Conservation (phyloP, 2,888 invertebrate genomes). For the Chironomus tentans region DNA sequence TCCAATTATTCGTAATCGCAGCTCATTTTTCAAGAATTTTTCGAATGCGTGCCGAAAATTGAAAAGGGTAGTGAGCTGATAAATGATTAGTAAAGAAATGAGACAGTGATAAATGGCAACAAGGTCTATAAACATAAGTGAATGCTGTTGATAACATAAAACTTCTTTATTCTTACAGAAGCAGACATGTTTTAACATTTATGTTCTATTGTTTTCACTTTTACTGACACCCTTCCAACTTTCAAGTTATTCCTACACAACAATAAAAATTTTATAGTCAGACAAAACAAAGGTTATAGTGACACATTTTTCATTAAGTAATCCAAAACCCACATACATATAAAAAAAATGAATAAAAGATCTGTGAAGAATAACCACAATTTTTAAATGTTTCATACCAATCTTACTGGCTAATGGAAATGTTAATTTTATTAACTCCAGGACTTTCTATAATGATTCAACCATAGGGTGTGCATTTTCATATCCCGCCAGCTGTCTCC, state of each 20-base stretch:
- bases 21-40: conserved; percentile 10
- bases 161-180: no score
- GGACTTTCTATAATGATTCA: no score
- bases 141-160: conserved; percentile 8
- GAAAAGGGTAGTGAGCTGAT: conserved; percentile 3
- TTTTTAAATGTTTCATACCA: no score
- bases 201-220: background rate
- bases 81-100: conserved; percentile 7
- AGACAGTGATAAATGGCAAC: conserved; percentile 17
- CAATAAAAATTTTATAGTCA: no score
- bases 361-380: no score
- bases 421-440: no score
- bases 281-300: background rate
- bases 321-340: background rate
- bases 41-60: background rate
- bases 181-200: no score
- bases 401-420: no score
- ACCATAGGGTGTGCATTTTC: no score
- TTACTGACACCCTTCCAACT: background rate
- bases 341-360: background rate
- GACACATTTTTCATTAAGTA: background rate
- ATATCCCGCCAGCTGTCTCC: no score
- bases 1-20: conserved; percentile 14
- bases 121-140: conserved; percentile 2
- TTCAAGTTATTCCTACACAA: background rate